A percentile compares a stretch with the other conserved stretches of the same genome.
phyloP scores from a whole-genome alignment of 2,888 invertebrate species.

The Folsomia candida region DNA sequence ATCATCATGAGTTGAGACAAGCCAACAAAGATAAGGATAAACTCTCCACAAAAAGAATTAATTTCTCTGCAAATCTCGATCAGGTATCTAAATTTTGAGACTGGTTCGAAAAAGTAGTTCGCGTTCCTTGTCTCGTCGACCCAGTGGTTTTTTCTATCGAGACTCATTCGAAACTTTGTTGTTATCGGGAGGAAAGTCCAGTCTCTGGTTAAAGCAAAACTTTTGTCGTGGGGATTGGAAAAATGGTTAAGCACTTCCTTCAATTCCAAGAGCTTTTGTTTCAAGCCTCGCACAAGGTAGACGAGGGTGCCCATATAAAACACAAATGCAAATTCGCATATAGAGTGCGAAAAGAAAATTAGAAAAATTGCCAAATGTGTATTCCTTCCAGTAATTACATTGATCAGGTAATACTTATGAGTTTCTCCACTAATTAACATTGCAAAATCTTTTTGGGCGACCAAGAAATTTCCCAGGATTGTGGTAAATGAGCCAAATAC shows the following conservation, averaged over 20 bases:
- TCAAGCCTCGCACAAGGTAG: neutral
- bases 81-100: neutral
- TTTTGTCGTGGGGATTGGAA: too few species aligned
- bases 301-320: neutral
- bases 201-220: neutral
- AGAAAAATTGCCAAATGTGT: neutral
- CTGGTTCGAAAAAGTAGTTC: neutral
- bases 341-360: neutral
- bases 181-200: neutral
- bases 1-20: neutral
- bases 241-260: neutral
- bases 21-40: neutral
- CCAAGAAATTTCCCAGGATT: neutral
- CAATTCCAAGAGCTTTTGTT: neutral
- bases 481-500: neutral
- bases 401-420: neutral
- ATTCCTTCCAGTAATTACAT: neutral
- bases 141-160: too few species aligned
- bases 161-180: too few species aligned
- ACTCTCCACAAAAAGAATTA: neutral
- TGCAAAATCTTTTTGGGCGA: neutral
- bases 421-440: neutral
- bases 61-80: neutral
- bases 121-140: too few species aligned
- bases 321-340: neutral